Percentiles rank a stretch among this genome's conserved stretches.
phyloP scores from a whole-genome alignment of 2,888 invertebrate genomes.

The Ethmia dodecea region DNA sequence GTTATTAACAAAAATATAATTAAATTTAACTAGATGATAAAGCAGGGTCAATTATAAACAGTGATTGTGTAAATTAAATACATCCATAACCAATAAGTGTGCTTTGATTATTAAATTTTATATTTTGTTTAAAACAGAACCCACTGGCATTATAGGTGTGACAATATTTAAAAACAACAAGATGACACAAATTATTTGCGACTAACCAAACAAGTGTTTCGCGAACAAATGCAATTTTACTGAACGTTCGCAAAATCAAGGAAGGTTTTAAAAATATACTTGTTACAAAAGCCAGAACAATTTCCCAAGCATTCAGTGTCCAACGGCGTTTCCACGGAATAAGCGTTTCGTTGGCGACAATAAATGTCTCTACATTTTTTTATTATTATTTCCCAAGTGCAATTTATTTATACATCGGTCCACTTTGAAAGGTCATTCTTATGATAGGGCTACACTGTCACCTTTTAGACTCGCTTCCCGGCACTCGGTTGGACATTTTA shows the following conservation, averaged over 20 bases:
- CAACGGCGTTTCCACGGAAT: conserved; percentile 35
- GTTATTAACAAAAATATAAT: no score
- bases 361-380: conserved; percentile 27
- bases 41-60: no score
- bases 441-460: no score
- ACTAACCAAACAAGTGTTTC: conserved; percentile 25
- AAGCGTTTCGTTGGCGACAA: conserved; percentile 34
- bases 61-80: no score
- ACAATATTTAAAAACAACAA: conserved; percentile 5
- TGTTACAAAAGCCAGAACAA: conserved; percentile 35
- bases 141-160: conserved; percentile 13
- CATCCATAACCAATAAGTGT: no score
- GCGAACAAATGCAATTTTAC: conserved; percentile 30
- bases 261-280: conserved; percentile 32
- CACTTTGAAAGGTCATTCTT: no score
- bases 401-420: no score
- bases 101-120: no score
- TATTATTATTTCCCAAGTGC: conserved; percentile 24
- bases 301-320: conserved; percentile 36
- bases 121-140: conserved; percentile 7
- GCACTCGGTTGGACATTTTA: no score
- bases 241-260: conserved; percentile 38
- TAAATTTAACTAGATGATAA: no score
- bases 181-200: conserved; percentile 29
- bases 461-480: no score